A percentile compares a stretch with the other conserved stretches of the same genome.
phyloP scores from a whole-genome alignment of 2,888 invertebrate genomes.

The Agrotis exclamationis region DNA sequence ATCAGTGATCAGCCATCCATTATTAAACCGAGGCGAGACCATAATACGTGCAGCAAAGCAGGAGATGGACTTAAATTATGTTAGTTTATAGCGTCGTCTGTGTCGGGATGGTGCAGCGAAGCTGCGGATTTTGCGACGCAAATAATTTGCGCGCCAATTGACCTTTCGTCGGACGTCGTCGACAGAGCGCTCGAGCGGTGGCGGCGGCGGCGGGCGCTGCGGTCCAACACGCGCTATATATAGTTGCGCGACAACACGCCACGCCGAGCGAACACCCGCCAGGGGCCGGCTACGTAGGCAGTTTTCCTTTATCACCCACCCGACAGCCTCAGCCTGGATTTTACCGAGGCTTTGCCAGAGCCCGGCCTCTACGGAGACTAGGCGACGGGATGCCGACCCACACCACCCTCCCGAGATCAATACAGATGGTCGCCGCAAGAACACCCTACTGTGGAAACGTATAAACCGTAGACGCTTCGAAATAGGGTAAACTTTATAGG shows the following conservation, averaged over 20 bases:
- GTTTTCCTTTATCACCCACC: slow-evolving; percentile 89
- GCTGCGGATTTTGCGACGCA: slow-evolving; percentile 89
- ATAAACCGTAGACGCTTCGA: slow-evolving; percentile 71
- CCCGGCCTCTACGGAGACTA: slow-evolving; percentile 82
- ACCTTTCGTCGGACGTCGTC: slow-evolving; percentile 89
- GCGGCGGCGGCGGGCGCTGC: slow-evolving; percentile 81
- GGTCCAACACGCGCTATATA: slow-evolving; percentile 89
- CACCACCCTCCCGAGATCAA: slow-evolving; percentile 89
- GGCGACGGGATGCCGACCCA: slow-evolving; percentile 88
- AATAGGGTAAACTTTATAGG: slow-evolving; percentile 70
- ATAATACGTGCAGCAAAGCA: slow-evolving; percentile 48
- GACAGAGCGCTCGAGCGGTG: slow-evolving; percentile 77
- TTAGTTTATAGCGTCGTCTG: slow-evolving; percentile 65
- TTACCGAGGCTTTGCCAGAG: slow-evolving; percentile 85
- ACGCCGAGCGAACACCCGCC: slow-evolving; percentile 84
- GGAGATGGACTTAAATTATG: slow-evolving; percentile 64
- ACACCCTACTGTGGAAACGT: slow-evolving; percentile 80
- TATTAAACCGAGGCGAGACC: slow-evolving; percentile 43
- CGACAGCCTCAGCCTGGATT: slow-evolving; percentile 89
- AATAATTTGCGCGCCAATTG: slow-evolving; percentile 91
- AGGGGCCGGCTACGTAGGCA: slow-evolving; percentile 89
- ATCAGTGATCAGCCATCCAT: slow-evolving; percentile 58
- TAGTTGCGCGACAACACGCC: slow-evolving; percentile 88
- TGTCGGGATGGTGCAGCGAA: slow-evolving; percentile 79
- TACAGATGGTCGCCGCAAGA: slow-evolving; percentile 89